Evolutionary conservation across 2,113 vertebrate genomes (phyloP).

Genomic region (Gymnarchus niloticus): DNA sequence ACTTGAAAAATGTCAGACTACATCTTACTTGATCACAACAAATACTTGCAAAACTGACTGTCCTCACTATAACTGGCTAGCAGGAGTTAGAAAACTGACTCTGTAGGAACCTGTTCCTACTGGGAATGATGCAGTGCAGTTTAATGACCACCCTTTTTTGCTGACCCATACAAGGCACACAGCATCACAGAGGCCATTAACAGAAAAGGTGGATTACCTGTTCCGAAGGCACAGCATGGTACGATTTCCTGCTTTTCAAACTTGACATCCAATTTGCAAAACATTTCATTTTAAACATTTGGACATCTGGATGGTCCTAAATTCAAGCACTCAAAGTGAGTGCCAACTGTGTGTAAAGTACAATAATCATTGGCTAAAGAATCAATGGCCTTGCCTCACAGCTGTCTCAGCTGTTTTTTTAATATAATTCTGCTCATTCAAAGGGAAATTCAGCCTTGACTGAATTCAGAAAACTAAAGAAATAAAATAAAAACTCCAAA

Average conservation of each 20-base stretch:
- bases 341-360: neutral
- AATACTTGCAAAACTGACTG: neutral
- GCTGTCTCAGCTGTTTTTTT: neutral
- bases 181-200: neutral
- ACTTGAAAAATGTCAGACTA: neutral
- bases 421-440: neutral
- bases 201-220: constrained; percentile 1
- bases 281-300: constrained; percentile 20
- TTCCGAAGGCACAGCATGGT: neutral
- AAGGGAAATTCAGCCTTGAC: neutral
- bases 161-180: neutral
- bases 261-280: neutral
- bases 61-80: neutral
- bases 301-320: neutral
- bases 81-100: neutral
- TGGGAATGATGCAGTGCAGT: too few species aligned
- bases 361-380: neutral
- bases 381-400: neutral
- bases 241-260: constrained; percentile 10
- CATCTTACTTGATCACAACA: neutral
- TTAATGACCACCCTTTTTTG: neutral
- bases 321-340: neutral
- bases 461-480: neutral
- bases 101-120: too few species aligned
- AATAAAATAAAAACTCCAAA: neutral